Evolutionary conservation across 64 coral and sea anemone species (phyloP).

Genomic region (Cladopsammia gracilis): DNA sequence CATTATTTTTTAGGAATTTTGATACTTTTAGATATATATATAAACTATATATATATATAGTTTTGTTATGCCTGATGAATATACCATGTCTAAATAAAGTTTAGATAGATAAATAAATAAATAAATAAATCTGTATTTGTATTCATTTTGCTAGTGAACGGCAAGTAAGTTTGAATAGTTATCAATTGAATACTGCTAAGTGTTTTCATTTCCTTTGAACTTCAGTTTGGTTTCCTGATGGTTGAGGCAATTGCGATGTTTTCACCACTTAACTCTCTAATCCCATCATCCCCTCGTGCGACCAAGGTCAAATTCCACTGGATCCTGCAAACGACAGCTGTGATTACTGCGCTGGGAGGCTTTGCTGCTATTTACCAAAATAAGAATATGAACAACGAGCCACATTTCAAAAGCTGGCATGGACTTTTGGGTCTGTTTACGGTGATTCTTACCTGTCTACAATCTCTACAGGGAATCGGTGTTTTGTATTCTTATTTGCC

Average conservation of each 20-base stretch:
- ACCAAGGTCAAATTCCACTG: constrained; percentile 88
- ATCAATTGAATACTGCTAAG: too few relatives aligned
- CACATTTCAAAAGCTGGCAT: constrained; percentile 93
- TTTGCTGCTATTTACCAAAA: constrained; percentile 87
- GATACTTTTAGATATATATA: too few relatives aligned
- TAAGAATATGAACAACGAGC: constrained; percentile 83
- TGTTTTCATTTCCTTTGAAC: neutral
- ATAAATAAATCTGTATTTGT: too few relatives aligned
- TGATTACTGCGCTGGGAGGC: constrained; percentile 64
- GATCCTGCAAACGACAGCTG: constrained; percentile 75
- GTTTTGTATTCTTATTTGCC: constrained; percentile 77
- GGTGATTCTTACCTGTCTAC: constrained; percentile 78
- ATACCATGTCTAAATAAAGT: too few relatives aligned
- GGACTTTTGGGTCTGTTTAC: constrained; percentile 74
- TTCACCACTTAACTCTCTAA: constrained; percentile 86
- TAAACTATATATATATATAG: too few relatives aligned
- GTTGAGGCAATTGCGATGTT: constrained; percentile 96
- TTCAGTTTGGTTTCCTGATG: constrained; percentile 95
- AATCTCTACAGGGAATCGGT: constrained; percentile 75
- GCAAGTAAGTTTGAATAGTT: neutral
- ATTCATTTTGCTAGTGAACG: too few relatives aligned
- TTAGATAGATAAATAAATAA: too few relatives aligned
- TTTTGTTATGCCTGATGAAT: too few relatives aligned
- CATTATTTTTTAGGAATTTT: too few relatives aligned
- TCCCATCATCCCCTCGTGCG: constrained; percentile 62